Evolutionary conservation across 2,797 vertebrate species (phyloP), one percentile per base, ranked within the genome.

Genomic region (Nyctibius grandis): DNA sequence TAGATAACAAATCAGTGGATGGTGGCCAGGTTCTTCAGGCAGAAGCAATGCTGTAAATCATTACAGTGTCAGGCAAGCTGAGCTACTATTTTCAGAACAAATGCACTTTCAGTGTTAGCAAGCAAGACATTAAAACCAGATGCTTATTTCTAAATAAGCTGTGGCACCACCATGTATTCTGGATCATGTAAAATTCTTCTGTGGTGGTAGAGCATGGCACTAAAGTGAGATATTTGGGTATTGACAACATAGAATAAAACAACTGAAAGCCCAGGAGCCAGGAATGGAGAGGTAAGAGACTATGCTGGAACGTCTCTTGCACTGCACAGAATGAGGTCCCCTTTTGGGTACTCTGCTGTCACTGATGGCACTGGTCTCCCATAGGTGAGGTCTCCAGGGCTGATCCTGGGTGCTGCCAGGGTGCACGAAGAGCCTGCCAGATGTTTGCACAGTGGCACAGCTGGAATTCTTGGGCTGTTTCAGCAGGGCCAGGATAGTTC

Each of bases 281-380:
- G 51, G 17, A 70, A 40, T 0, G 1, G 11, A 10, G n/a, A 68
- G 31, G 31, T 44, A 40, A 75, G 70, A 82, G 31, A 18, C 0
- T 4, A 9, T 53, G 21, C 34, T 91, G 45, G 51, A 81, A 61
- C 12, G 7, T 20, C 26, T 69, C 38, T 45, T 69, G 40, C n/a
- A 28, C 6, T 80, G 15, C 26, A 44, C 4, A 33, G 15, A n/a
- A 12, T 7, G 19, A 65, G 21, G 23, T 51, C 34, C 21, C 8
- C 18, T 68, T 60, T 26, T 1, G 15, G 10, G 57, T 53, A n/a
- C n/a, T 67, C 44, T 29, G 21, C n/a, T 73, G 34, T 47, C 54
- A 68, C 44, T 26, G 38, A 28, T 42, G 68, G 25, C 28, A 12
- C n/a, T 23, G 36, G 29, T 73, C 12, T 79, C 31, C 22, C 17